phyloP scores from a whole-genome alignment of 2,113 vertebrate genomes.

The Lontra canadensis region DNA sequence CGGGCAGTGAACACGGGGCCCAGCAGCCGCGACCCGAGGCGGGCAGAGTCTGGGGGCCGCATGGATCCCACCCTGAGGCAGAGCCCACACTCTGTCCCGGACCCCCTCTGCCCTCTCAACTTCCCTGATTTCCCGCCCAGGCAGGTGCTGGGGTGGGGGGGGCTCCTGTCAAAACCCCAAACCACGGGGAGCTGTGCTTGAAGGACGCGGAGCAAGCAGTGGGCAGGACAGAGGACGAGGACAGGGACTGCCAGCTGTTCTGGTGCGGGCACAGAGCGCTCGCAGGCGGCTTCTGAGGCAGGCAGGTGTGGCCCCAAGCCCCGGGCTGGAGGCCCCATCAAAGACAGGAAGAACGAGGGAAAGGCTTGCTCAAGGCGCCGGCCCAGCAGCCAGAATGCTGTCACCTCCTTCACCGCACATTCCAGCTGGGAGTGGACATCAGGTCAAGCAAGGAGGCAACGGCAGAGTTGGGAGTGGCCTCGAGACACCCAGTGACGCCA shows the following conservation, averaged over 20 bases:
- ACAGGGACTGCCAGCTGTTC: not conserved
- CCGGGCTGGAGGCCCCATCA: accelerated
- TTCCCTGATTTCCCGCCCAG: not conserved
- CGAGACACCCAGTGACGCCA: accelerated
- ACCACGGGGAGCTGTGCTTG: accelerated
- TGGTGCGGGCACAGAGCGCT: not conserved
- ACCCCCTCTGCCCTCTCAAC: not conserved
- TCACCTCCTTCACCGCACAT: not conserved
- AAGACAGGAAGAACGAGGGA: not conserved
- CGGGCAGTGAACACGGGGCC: accelerated
- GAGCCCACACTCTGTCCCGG: not conserved
- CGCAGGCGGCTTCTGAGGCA: accelerated
- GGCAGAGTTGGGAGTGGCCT: not conserved
- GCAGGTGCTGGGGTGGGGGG: too few relatives aligned
- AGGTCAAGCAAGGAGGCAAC: not conserved
- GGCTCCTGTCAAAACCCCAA: accelerated
- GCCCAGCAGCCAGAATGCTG: accelerated
- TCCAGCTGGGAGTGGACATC: not conserved
- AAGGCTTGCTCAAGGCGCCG: accelerated
- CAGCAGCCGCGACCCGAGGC: accelerated
- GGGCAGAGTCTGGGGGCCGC: not conserved
- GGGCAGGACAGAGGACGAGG: accelerated
- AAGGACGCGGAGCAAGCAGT: accelerated
- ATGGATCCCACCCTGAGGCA: not conserved
- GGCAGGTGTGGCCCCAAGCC: accelerated